Conservation (phyloP, 1,140 invertebrate species). For the Saccostrea echinata region DNA sequence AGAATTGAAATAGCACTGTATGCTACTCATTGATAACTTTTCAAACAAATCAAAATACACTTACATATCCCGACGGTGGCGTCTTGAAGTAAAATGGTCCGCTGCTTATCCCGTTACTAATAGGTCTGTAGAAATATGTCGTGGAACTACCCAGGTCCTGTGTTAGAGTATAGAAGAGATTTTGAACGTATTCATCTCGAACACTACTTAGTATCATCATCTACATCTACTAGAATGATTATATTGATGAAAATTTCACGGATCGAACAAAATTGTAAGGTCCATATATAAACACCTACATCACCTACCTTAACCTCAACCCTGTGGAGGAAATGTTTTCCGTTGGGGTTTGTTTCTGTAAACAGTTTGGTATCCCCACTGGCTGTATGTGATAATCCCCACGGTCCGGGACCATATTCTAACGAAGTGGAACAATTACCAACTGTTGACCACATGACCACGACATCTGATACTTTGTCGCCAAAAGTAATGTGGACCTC, state of each 20-base stretch:
- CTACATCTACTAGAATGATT: no score
- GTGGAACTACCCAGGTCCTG: constrained; percentile 58
- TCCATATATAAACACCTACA: no score
- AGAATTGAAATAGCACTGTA: background rate
- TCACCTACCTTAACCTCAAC: constrained; percentile 60
- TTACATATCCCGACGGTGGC: constrained; percentile 41
- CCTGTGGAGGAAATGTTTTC: constrained; percentile 61
- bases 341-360: constrained; percentile 43
- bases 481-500: constrained; percentile 67
- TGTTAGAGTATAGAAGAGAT: background rate
- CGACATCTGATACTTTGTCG: constrained; percentile 57
- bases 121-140: constrained; percentile 66
- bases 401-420: constrained; percentile 59
- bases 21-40: no score
- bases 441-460: constrained; percentile 67
- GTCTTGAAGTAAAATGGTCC: constrained; percentile 66
- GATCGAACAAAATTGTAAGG: no score
- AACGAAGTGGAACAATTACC: constrained; percentile 57
- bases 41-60: background rate
- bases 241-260: no score
- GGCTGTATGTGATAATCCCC: constrained; percentile 40
- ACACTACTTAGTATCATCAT: no score
- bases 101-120: constrained; percentile 51
- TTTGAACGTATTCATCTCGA: background rate
- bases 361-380: constrained; percentile 48